A percentile compares a stretch with the other conserved stretches of the same genome.
Conservation (phyloP, 2,113 vertebrate species). For the Myotis yumanensis region DNA sequence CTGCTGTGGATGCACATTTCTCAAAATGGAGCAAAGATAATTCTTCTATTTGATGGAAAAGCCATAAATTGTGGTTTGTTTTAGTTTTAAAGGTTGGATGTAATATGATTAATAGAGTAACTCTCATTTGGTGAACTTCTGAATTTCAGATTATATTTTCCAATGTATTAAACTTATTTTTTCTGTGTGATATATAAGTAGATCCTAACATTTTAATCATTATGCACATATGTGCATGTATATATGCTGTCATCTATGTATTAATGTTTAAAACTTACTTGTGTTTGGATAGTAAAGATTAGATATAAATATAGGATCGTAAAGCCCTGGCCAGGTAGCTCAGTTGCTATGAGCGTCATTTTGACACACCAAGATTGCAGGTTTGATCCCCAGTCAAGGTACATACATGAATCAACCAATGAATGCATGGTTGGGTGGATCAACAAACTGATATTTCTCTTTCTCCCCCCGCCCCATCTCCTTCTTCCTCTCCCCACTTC, state of each 20-base stretch:
- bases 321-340: background rate
- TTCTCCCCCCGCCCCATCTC: too few relatives aligned
- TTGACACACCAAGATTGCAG: background rate
- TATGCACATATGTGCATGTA: background rate
- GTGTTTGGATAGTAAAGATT: background rate
- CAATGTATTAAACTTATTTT: background rate
- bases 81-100: background rate
- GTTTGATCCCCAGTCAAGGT: background rate
- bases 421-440: background rate
- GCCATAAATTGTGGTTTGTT: background rate
- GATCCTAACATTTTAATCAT: background rate
- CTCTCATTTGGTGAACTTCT: background rate
- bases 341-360: too few relatives aligned
- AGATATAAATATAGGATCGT: background rate
- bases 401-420: background rate
- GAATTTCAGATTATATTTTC: background rate
- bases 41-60: background rate
- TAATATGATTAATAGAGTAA: background rate
- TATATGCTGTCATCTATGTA: background rate
- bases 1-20: background rate
- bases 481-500: too few relatives aligned
- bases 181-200: background rate
- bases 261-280: background rate
- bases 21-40: background rate
- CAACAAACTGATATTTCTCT: background rate